Conservation (phyloP, 2,888 invertebrate genomes). For the Gastrophysa polygoni region DNA sequence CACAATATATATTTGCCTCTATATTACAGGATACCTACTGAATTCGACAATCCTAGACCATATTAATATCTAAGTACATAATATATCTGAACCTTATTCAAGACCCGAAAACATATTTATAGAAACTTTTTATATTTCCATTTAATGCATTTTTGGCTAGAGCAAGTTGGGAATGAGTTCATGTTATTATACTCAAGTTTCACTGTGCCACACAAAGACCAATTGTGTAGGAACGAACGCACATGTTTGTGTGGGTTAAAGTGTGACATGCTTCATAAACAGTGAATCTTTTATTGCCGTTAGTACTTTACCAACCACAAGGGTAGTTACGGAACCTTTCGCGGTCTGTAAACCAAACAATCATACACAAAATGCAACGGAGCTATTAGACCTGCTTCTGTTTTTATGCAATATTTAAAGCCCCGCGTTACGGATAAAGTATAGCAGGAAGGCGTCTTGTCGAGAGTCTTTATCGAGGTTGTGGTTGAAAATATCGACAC, state of each 20-base stretch:
- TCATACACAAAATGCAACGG: constrained; percentile 43
- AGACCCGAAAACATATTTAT: too few relatives aligned
- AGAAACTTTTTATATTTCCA: constrained; percentile 22
- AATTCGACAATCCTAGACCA: too few relatives aligned
- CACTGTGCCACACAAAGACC: constrained; percentile 40
- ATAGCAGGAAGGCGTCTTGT: constrained; percentile 39
- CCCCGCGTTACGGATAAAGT: constrained; percentile 8
- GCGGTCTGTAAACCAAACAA: constrained; percentile 53
- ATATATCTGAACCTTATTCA: too few relatives aligned
- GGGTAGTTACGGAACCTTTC: constrained; percentile 53
- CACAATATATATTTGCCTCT: too few relatives aligned
- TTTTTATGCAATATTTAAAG: constrained; percentile 51
- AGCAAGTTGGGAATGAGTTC: constrained; percentile 38
- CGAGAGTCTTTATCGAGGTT: constrained; percentile 42
- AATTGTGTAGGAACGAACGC: constrained; percentile 38
- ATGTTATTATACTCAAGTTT: constrained; percentile 36
- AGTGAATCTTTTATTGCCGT: constrained; percentile 49
- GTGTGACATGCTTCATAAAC: constrained; percentile 27
- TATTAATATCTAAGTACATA: too few relatives aligned
- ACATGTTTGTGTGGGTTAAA: constrained; percentile 26
- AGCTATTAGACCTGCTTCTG: constrained; percentile 52
- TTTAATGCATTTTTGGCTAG: constrained; percentile 41
- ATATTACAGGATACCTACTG: too few relatives aligned
- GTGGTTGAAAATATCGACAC: constrained; percentile 47
- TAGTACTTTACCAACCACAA: constrained; percentile 44